These are phyloP conservation scores for Steromphala cineraria DNA, from an alignment of 2,888 invertebrate species.

Conservation along the genomic window DNA sequence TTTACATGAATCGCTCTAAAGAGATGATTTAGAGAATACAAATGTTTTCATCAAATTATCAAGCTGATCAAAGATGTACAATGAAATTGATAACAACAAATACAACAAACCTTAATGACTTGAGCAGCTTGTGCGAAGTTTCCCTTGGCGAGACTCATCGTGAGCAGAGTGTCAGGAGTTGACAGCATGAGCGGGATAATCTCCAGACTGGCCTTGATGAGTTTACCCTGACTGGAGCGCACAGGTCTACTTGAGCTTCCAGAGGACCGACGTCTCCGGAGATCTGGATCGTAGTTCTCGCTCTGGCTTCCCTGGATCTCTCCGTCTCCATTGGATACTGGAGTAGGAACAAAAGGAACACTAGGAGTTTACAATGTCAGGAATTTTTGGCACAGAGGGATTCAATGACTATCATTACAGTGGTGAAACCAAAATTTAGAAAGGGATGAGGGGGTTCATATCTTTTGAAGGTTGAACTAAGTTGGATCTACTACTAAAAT, in stretches of 20 bases:
- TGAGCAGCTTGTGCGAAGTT: conserved; percentile 86
- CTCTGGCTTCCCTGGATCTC: neutral
- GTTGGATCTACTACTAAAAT: too few relatives aligned
- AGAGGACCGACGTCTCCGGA: neutral
- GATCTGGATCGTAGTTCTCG: neutral
- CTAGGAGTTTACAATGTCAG: too few relatives aligned
- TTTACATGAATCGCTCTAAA: too few relatives aligned
- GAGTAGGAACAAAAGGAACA: neutral
- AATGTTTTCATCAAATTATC: too few relatives aligned
- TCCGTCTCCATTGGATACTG: neutral
- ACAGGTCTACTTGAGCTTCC: neutral
- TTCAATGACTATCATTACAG: too few relatives aligned
- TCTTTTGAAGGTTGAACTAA: too few relatives aligned
- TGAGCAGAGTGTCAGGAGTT: conserved; percentile 85
- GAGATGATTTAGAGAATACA: too few relatives aligned
- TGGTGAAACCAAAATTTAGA: too few relatives aligned
- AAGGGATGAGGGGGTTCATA: too few relatives aligned
- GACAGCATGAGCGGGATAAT: conserved; percentile 80
- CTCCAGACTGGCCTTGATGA: conserved; percentile 26
- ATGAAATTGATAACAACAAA: too few relatives aligned
- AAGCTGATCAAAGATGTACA: too few relatives aligned
- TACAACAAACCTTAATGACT: conserved; percentile 83
- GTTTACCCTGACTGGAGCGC: neutral
- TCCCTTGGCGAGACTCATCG: conserved; percentile 84
- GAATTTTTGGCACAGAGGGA: too few relatives aligned